Evolutionary conservation across 1,140 invertebrate genomes (phyloP).

Genomic region (Gerris buenoi): DNA sequence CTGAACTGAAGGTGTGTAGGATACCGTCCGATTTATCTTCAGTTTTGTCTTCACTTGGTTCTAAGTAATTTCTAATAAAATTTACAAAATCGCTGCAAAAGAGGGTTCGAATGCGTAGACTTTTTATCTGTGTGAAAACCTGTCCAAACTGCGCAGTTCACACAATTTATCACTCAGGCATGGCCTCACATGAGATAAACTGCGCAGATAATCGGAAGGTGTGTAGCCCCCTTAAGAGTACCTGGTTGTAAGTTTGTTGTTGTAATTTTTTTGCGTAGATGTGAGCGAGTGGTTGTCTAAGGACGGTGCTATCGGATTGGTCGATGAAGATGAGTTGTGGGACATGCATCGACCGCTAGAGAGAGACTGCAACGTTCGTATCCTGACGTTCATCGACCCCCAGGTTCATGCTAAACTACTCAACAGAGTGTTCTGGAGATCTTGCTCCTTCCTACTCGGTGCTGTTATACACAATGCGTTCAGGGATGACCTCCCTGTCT

Average conservation of each 20-base stretch:
- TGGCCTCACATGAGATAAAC: too few species aligned
- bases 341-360: slow-evolving; percentile 81
- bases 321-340: slow-evolving; percentile 65
- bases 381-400: slow-evolving; percentile 60
- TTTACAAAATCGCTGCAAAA: too few species aligned
- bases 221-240: too few species aligned
- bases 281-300: slow-evolving; percentile 55
- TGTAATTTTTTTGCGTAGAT: slow-evolving; percentile 38
- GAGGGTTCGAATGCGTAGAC: too few species aligned
- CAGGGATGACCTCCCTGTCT: slow-evolving; percentile 56
- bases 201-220: too few species aligned
- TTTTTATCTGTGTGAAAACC: too few species aligned
- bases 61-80: too few species aligned
- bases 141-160: too few species aligned
- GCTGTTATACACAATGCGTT: slow-evolving; percentile 59
- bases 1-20: too few species aligned
- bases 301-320: slow-evolving; percentile 57
- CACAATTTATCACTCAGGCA: too few species aligned
- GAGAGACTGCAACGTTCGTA: slow-evolving; percentile 57
- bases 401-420: slow-evolving; percentile 43
- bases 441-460: slow-evolving; percentile 75
- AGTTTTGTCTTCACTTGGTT: too few species aligned
- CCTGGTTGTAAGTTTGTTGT: slow-evolving; percentile 52
- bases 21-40: too few species aligned
- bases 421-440: slow-evolving; percentile 79